Evolutionary conservation across 2,797 vertebrate genomes (phyloP).

Genomic region (Podarcis siculus): DNA sequence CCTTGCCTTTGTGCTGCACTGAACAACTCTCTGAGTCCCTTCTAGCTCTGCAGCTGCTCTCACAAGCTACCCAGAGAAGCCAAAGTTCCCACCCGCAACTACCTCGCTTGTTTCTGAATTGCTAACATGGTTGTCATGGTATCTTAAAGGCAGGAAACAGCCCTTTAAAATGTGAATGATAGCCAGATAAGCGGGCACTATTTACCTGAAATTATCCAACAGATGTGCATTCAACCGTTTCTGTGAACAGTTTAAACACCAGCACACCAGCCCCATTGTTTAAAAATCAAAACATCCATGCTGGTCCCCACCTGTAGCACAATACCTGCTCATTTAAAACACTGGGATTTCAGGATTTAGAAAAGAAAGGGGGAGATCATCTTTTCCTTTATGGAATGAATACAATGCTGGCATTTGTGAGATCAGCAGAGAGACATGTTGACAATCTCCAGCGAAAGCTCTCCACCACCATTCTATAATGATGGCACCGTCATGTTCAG

Average conservation of each 20-base stretch:
- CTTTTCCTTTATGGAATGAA: background rate
- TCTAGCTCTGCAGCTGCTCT: background rate
- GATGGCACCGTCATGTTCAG: too few species aligned
- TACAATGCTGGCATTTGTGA: background rate
- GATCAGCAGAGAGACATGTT: background rate
- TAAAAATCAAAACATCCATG: slow-evolving; percentile 5
- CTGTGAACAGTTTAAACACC: slow-evolving; percentile 2
- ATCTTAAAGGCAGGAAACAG: background rate
- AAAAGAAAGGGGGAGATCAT: background rate
- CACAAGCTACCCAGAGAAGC: background rate
- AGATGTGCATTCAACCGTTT: slow-evolving; percentile 1
- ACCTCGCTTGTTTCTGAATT: background rate
- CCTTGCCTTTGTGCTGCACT: background rate
- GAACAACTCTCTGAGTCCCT: background rate
- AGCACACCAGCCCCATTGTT: background rate
- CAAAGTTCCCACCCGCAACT: background rate
- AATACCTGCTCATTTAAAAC: background rate
- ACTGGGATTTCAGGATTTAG: background rate
- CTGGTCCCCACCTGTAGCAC: background rate
- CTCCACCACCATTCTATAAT: background rate
- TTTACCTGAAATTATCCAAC: slow-evolving; percentile 26
- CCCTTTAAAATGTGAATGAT: background rate
- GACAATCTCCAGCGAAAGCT: background rate
- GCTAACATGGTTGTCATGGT: slow-evolving; percentile 2
- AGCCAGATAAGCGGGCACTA: background rate